phyloP scores from a whole-genome alignment of 1,140 invertebrate species.

The Pseudomyrmex gracilis region DNA sequence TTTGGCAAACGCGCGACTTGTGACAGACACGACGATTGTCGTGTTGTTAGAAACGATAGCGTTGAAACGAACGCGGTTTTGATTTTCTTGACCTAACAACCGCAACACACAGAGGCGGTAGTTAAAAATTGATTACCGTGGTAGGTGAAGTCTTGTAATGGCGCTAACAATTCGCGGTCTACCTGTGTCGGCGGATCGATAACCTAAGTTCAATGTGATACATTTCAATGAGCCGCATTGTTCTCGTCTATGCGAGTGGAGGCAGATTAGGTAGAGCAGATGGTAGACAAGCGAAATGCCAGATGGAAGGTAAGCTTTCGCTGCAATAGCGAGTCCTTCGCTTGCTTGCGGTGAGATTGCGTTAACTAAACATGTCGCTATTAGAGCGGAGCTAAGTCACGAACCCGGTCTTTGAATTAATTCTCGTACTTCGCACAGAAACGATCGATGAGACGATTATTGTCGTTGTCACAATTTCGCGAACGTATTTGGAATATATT shows the following conservation, averaged over 20 bases:
- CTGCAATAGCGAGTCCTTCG: constrained; percentile 33
- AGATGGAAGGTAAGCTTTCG: constrained; percentile 48
- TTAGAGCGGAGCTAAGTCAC: constrained; percentile 38
- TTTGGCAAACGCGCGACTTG: neutral
- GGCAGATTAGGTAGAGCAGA: constrained; percentile 39
- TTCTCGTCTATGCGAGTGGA: constrained; percentile 36
- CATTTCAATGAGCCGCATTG: constrained; percentile 46
- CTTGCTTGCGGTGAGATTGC: constrained; percentile 41
- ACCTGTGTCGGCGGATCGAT: constrained; percentile 48
- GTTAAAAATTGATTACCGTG: constrained; percentile 43
- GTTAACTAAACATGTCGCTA: constrained; percentile 55
- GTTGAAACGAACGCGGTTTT: neutral
- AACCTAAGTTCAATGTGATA: constrained; percentile 58
- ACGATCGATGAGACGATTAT: constrained; percentile 20
- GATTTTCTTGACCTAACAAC: neutral
- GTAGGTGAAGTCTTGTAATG: neutral
- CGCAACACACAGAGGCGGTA: neutral
- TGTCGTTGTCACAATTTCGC: neutral
- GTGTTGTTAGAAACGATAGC: constrained; percentile 26
- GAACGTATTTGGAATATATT: too few relatives aligned
- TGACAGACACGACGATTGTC: constrained; percentile 29
- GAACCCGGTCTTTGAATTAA: constrained; percentile 15
- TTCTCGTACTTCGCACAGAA: neutral
- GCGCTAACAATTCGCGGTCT: constrained; percentile 8
- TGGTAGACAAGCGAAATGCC: constrained; percentile 18